These are phyloP conservation scores for Phalacrocorax brasilianus DNA, from an alignment of 2,113 vertebrate genomes.

Conservation along the genomic window DNA sequence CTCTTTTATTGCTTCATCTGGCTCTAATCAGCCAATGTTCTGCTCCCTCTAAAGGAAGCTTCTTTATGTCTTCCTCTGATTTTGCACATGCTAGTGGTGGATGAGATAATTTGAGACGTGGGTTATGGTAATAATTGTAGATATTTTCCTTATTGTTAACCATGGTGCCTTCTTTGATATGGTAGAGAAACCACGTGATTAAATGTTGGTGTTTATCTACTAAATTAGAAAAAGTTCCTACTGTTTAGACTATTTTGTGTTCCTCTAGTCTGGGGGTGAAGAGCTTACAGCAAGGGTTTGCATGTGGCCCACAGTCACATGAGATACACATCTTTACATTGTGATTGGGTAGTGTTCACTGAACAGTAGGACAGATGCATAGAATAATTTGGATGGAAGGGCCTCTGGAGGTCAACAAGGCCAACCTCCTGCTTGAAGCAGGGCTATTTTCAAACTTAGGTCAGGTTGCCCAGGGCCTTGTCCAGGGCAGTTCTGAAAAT, in stretches of 20 bases:
- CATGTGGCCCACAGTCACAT: accelerated
- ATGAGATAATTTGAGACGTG: background rate
- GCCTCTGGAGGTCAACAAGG: background rate
- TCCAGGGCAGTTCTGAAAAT: background rate
- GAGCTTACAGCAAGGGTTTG: background rate
- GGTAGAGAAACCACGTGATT: background rate
- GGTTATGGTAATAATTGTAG: background rate
- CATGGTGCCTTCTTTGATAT: background rate
- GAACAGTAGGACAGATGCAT: background rate
- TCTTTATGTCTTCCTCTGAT: background rate
- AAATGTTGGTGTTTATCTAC: background rate
- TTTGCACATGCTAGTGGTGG: background rate
- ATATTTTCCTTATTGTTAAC: background rate
- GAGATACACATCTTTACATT: background rate
- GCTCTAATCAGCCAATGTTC: background rate
- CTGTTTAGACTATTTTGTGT: background rate
- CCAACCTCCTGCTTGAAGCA: background rate
- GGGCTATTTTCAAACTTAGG: background rate
- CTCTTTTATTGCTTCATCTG: background rate
- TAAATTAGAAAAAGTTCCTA: background rate
- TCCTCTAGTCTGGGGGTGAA: background rate
- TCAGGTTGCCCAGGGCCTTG: background rate
- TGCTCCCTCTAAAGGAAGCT: background rate
- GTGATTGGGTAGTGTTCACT: background rate
- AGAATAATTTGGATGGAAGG: background rate